Evolutionary conservation across 2,888 invertebrate species (phyloP).

Genomic region (Toxonevra muliebris): DNA sequence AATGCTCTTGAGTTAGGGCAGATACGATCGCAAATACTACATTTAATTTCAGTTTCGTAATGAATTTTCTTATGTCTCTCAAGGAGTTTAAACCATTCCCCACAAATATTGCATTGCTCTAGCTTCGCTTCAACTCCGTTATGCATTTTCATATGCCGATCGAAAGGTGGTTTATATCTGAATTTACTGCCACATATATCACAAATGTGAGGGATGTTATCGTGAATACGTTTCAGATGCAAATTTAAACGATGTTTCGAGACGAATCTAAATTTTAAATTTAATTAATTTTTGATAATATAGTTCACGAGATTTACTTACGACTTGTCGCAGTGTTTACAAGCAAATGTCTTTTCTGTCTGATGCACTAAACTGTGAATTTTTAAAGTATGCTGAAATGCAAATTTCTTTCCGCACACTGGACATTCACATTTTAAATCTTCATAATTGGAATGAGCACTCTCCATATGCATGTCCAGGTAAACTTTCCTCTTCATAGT

Average conservation of each 20-base stretch:
- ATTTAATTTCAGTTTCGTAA: background rate
- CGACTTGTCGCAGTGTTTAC: no score
- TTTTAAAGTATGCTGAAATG: background rate
- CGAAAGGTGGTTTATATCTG: constrained; percentile 53
- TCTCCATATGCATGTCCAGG: no score
- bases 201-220: constrained; percentile 52
- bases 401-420: constrained; percentile 10
- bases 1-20: background rate
- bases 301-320: background rate
- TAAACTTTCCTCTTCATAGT: no score
- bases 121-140: constrained; percentile 50
- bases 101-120: constrained; percentile 46
- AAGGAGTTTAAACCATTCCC: constrained; percentile 47
- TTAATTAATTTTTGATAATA: background rate
- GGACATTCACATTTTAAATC: background rate
- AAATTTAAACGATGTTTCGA: constrained; percentile 47
- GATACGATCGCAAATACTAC: background rate
- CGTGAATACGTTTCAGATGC: constrained; percentile 52
- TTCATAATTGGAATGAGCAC: no score
- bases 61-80: no score
- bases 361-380: constrained; percentile 3
- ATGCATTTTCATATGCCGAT: constrained; percentile 48
- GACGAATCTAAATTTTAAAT: constrained; percentile 41
- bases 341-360: background rate
- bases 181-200: constrained; percentile 54